Evolutionary conservation across 2,888 invertebrate species (phyloP), one percentile per base, ranked within the genome.

Genomic region (Eupithecia dodoneata): DNA sequence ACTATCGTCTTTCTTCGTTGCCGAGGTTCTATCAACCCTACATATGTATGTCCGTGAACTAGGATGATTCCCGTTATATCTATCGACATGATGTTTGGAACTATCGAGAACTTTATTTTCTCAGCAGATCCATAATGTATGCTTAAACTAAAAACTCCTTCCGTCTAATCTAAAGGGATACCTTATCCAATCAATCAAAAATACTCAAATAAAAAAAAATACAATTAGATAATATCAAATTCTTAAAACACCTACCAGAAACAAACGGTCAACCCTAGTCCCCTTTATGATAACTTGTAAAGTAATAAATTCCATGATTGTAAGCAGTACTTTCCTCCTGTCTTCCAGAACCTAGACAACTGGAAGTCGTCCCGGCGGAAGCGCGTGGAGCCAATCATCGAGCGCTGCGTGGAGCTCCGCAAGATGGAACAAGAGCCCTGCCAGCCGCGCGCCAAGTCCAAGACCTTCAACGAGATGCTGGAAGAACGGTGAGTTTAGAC

Each of bases 381-480:
- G 97, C 97, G 98, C 76, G 98, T 98, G 86, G 98, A 98, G 88
- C 98, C 98, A 91, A 98, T 98, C 84, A 98, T 98, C 88, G 98
- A 98, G 93, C 96, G 98, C 83, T 98, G 98, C 84, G 98, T 98
- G 82, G 98, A 98, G 94, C 98, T 98, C 85, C 98, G 98, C 87
- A 97, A 98, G 91, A 96, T 98, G 89, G 98, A 98, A 93, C 96
- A 97, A 90, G 98, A 98, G 88, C 97, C 97, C 87, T 95, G 96
- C 91, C 96, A 97, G 91, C 96, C 97, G 85, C 96, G 97, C 86
- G 90, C 88, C 85, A 97, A 97, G 95, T 97, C 97, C 93, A 99
- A 99, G 96, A 99, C 99, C 81, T 99, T 98, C 96, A 98, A 97
- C 89, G 98, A 99, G 95, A 99, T 99, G 97, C 96, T 98, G 95